Evolutionary conservation across 2,113 vertebrate genomes (phyloP), one percentile per base, ranked within the genome.

Genomic region (Eptesicus fuscus): DNA sequence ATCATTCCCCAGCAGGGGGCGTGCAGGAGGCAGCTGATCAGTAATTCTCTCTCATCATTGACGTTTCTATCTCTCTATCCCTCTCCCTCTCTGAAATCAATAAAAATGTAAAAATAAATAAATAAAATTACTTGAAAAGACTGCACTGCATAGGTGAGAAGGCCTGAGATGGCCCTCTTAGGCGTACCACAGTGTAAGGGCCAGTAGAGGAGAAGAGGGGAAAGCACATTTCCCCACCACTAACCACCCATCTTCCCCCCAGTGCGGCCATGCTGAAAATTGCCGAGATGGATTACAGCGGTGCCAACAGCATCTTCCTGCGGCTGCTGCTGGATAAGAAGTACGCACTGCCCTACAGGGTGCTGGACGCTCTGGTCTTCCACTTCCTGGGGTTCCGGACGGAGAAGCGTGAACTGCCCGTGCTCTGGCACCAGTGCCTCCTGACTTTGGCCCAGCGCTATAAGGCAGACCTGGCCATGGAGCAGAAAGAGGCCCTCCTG

Each of bases 291-390:
- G 99, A 99, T 53, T 99, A 99, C 97, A 99, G 99, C 0, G 99
- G 99, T 0, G 99, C 99, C 97, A 99, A 99, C 98, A 99, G 99
- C 98, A 99, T 99, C 97, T 99, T 99, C 98, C 99, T 99, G 63
- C 99, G 99, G 0, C 98, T 99, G 74, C 96, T 99, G 96, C 98
- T 99, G 2, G 99, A 99, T 97, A 99, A 99, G 98, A 99, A 99
- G 18, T 99, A 99, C 0, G 99, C 99, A 0, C 98, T 99, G 98
- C 99, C 99, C 71, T 99, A 99, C 99, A 99, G 99, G 0, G 99
- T 99, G 84, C 98, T 99, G 6, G 99, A 99, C 4, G 99, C 99
- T n/a, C 98, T 99, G 56, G 99, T 99, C 84, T 99, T 99, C 83
- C 99, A 99, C 98, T 99, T 99, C 98, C 98, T 99, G 97, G 98